These are phyloP conservation scores for Aproaerema taeniolella DNA, from an alignment of 2,888 invertebrate genomes.

Conservation along the genomic window DNA sequence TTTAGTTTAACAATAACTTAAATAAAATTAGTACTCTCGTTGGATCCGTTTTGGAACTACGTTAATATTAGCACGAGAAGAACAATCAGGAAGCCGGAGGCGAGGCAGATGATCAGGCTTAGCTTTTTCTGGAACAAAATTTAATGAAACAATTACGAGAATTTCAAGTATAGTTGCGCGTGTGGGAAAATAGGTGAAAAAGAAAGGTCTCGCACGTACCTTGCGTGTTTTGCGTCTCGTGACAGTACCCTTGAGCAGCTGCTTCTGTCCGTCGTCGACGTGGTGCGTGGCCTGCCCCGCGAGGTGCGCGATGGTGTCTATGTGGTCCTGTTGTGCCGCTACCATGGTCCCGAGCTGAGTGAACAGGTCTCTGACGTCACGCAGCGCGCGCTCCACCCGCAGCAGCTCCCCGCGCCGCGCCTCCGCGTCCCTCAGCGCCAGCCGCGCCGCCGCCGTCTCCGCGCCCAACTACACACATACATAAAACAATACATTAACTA, in stretches of 20 bases:
- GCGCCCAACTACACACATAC: slow-evolving; percentile 81
- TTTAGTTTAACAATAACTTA: too few relatives aligned
- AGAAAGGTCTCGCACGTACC: slow-evolving; percentile 53
- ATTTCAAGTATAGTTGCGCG: too few relatives aligned
- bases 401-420: slow-evolving; percentile 88
- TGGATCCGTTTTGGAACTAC: too few relatives aligned
- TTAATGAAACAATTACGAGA: not conserved
- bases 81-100: slow-evolving; percentile 49
- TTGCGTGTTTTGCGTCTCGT: slow-evolving; percentile 64
- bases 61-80: slow-evolving; percentile 52
- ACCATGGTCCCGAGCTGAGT: slow-evolving; percentile 88
- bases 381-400: slow-evolving; percentile 87
- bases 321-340: slow-evolving; percentile 83
- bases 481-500: not conserved
- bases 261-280: slow-evolving; percentile 73
- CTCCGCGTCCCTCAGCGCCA: slow-evolving; percentile 87
- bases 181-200: too few relatives aligned
- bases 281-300: slow-evolving; percentile 78
- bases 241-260: slow-evolving; percentile 71
- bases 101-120: slow-evolving; percentile 51
- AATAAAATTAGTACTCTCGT: too few relatives aligned
- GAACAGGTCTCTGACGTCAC: slow-evolving; percentile 89
- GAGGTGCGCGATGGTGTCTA: slow-evolving; percentile 82
- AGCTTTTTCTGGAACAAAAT: slow-evolving; percentile 53
- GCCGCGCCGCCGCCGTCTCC: slow-evolving; percentile 86